Conservation (phyloP, 2,888 invertebrate species). For the Phrixothrix hirtus region DNA sequence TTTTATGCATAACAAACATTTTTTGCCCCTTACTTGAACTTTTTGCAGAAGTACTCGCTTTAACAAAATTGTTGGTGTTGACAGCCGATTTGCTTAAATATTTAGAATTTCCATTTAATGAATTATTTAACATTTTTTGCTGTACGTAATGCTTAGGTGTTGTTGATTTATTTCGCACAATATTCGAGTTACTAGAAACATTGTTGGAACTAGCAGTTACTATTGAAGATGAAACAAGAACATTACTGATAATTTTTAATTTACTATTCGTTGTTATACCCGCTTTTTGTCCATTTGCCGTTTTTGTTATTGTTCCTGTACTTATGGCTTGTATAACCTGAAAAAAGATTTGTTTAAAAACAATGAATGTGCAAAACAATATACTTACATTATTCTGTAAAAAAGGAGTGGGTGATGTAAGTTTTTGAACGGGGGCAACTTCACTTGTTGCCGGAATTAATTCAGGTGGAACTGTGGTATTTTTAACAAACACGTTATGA, state of each 20-base stretch:
- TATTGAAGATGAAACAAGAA: slow-evolving; percentile 48
- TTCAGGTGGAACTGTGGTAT: slow-evolving; percentile 42
- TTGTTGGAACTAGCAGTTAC: slow-evolving; percentile 38
- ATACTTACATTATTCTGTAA: slow-evolving; percentile 50
- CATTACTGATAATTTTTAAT: slow-evolving; percentile 54
- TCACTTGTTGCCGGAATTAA: slow-evolving; percentile 32
- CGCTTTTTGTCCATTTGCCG: slow-evolving; percentile 50
- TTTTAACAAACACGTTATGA: slow-evolving; percentile 56
- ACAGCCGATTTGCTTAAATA: slow-evolving; percentile 44
- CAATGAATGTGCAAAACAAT: not conserved
- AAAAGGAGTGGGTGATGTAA: slow-evolving; percentile 51
- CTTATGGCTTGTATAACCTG: slow-evolving; percentile 30
- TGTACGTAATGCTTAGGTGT: slow-evolving; percentile 44
- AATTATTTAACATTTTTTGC: slow-evolving; percentile 45
- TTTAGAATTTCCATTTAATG: slow-evolving; percentile 47
- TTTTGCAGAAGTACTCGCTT: slow-evolving; percentile 12
- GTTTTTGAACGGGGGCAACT: slow-evolving; percentile 50
- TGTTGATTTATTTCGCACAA: slow-evolving; percentile 23
- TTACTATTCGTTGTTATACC: slow-evolving; percentile 39
- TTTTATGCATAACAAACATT: slow-evolving; percentile 50
- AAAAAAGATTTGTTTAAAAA: slow-evolving; percentile 6
- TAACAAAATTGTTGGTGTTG: slow-evolving; percentile 14
- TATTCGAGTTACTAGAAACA: slow-evolving; percentile 38
- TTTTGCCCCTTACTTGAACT: slow-evolving; percentile 28
- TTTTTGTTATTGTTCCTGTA: slow-evolving; percentile 39